These are phyloP conservation scores for Gymnoscopelus braueri DNA, from an alignment of 2,797 vertebrate genomes.

Conservation along the genomic window DNA sequence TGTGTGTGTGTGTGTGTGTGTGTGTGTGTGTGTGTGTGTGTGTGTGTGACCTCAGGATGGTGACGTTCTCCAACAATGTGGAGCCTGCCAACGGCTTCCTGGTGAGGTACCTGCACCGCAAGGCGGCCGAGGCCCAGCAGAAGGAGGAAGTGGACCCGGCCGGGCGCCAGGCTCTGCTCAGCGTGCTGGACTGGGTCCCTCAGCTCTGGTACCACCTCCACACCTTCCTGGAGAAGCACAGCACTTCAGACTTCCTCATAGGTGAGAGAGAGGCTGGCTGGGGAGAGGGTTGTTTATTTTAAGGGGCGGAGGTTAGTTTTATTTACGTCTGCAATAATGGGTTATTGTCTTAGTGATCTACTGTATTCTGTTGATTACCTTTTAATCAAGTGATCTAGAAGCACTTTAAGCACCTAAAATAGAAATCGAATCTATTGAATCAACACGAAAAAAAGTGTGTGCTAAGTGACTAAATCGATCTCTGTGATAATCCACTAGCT, in stretches of 20 bases:
- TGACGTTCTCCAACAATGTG: slow-evolving; percentile 97
- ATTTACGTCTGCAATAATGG: not conserved
- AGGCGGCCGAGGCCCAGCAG: slow-evolving; percentile 88
- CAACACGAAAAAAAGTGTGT: too few species aligned
- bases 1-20: too few species aligned
- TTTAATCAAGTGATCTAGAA: too few species aligned
- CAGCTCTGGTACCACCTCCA: slow-evolving; percentile 98
- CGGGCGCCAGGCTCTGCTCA: slow-evolving; percentile 85
- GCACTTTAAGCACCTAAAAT: too few species aligned
- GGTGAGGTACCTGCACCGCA: slow-evolving; percentile 92
- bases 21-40: too few species aligned
- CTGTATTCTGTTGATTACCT: too few species aligned
- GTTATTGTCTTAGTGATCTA: too few species aligned
- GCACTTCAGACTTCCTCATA: slow-evolving; percentile 97
- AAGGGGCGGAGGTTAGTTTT: not conserved
- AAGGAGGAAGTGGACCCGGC: slow-evolving; percentile 77
- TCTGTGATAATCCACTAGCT: too few species aligned
- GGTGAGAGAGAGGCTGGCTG: slow-evolving; percentile 75
- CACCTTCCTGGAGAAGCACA: slow-evolving; percentile 96
- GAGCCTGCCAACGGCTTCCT: slow-evolving; percentile 96
- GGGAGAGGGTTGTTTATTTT: not conserved
- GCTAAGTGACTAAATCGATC: too few species aligned
- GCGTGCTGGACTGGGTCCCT: slow-evolving; percentile 94
- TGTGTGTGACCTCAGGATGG: slow-evolving; percentile 83
- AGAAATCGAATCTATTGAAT: too few species aligned